These are phyloP conservation scores for Ganaspis brasiliensis DNA, from an alignment of 2,888 invertebrate genomes.

Conservation along the genomic window DNA sequence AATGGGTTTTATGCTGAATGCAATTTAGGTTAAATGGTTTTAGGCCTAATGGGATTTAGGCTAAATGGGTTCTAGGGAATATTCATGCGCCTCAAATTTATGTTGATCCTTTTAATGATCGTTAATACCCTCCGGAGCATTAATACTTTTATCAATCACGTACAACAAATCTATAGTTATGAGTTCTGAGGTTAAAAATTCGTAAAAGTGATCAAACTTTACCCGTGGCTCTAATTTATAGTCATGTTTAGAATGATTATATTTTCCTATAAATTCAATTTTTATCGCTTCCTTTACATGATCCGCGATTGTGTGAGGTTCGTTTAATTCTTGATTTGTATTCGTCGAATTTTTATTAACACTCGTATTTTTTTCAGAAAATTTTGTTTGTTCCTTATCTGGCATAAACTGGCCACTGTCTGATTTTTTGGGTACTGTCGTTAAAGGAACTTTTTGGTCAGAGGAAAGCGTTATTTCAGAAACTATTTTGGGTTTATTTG, in stretches of 20 bases:
- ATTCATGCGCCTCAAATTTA: too few species aligned
- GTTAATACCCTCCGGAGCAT: constrained; percentile 11
- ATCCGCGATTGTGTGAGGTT: background rate
- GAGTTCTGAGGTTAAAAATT: constrained; percentile 56
- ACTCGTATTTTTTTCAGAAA: background rate
- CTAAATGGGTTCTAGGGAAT: too few species aligned
- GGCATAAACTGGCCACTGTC: background rate
- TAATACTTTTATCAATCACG: constrained; percentile 47
- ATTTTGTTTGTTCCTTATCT: too few species aligned
- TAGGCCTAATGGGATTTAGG: too few species aligned
- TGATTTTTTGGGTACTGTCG: background rate
- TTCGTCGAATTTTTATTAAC: background rate
- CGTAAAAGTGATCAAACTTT: constrained; percentile 57
- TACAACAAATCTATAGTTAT: constrained; percentile 54
- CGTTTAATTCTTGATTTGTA: background rate
- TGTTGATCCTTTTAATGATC: constrained; percentile 26
- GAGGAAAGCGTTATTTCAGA: too few species aligned
- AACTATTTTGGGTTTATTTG: too few species aligned
- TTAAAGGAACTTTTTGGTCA: background rate
- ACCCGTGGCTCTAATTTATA: constrained; percentile 53
- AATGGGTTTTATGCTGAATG: too few species aligned
- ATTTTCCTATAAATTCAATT: constrained; percentile 25
- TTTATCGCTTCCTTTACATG: constrained; percentile 15
- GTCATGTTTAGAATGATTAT: constrained; percentile 47
- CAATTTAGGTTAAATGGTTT: too few species aligned